Evolutionary conservation across 37 sponge, comb jelly and placozoan genomes (phyloP).

Genomic region (Mnemiopsis leidyi): DNA sequence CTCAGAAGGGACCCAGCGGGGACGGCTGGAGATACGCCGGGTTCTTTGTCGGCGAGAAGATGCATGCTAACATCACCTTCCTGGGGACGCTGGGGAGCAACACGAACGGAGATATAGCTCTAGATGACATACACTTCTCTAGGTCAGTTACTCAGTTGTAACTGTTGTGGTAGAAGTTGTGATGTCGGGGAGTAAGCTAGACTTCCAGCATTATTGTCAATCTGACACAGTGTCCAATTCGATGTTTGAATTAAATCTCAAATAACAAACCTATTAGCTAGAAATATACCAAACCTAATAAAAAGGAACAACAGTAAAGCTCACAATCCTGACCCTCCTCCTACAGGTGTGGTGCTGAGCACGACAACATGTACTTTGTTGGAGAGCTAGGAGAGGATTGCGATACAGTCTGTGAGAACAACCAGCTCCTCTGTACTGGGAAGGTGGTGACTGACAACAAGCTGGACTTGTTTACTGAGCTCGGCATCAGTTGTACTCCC

Average conservation of each 20-base stretch:
- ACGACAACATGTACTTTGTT: conserved; percentile 41
- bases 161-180: too few relatives aligned
- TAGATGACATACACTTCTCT: conserved; percentile 49
- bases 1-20: conserved; percentile 27
- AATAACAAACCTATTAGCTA: too few relatives aligned
- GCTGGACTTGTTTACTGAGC: background rate
- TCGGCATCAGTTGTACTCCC: background rate
- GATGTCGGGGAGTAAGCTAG: background rate
- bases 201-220: background rate
- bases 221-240: too few relatives aligned
- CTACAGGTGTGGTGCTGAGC: background rate
- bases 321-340: background rate
- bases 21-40: conserved; percentile 54
- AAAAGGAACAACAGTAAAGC: too few relatives aligned
- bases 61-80: conserved; percentile 33
- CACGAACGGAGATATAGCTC: conserved; percentile 35
- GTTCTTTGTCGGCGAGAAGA: conserved; percentile 46
- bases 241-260: too few relatives aligned
- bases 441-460: conserved; percentile 1
- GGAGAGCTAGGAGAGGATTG: conserved; percentile 54
- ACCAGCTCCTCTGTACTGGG: conserved; percentile 53
- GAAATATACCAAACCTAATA: too few relatives aligned
- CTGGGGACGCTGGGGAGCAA: background rate
- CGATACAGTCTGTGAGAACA: conserved; percentile 36
- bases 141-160: too few relatives aligned